phyloP scores from a whole-genome alignment of 2,113 vertebrate genomes.

The Daboia siamensis region DNA sequence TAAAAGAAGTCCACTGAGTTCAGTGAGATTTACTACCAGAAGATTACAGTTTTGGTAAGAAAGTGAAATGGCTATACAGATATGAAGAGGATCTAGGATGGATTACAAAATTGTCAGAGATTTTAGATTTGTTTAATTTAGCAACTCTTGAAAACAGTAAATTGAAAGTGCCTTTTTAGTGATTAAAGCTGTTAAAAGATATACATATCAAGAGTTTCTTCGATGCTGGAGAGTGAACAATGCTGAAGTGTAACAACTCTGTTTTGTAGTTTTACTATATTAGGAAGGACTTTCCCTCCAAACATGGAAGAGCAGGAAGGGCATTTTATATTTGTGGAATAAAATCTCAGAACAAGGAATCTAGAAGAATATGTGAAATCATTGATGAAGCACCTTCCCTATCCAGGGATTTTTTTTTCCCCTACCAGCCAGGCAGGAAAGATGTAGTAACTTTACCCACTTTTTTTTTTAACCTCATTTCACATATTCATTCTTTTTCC shows the following conservation, averaged over 20 bases:
- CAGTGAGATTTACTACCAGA: background rate
- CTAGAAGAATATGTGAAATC: background rate
- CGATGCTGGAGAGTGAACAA: background rate
- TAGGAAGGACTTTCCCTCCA: conserved; percentile 2
- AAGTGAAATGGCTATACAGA: background rate
- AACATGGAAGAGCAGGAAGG: background rate
- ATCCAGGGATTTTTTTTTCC: background rate
- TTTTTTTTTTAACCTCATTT: background rate
- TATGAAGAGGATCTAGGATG: conserved; percentile 28
- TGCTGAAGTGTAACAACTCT: conserved; percentile 29
- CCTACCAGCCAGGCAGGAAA: background rate
- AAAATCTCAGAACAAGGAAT: background rate
- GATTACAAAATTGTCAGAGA: conserved; percentile 32
- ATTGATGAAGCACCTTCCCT: background rate
- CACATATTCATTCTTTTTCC: background rate
- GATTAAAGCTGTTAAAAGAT: conserved; percentile 41
- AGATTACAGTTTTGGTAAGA: background rate
- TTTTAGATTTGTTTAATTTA: conserved; percentile 53
- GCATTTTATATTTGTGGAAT: background rate
- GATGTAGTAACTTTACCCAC: background rate
- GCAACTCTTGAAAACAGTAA: conserved; percentile 40
- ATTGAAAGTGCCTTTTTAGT: conserved; percentile 38
- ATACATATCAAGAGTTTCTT: conserved; percentile 39
- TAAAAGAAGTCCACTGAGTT: background rate
- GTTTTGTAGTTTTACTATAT: conserved; percentile 35